Evolutionary conservation across 2,797 vertebrate species (phyloP).

Genomic region (Onychomys leucogaster): DNA sequence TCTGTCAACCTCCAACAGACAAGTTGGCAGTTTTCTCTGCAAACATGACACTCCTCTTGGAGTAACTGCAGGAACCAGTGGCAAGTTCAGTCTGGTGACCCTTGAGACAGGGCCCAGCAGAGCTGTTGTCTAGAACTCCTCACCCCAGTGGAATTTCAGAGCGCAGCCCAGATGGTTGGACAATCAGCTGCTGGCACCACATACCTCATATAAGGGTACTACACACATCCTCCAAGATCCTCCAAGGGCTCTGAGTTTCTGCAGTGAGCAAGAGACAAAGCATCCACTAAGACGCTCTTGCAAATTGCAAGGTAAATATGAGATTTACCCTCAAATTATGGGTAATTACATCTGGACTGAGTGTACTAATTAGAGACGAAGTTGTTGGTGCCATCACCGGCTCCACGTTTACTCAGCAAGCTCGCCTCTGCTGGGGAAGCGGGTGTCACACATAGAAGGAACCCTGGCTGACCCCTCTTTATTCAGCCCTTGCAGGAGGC

Average conservation of each 20-base stretch:
- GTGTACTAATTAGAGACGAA: background rate
- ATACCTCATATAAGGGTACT: background rate
- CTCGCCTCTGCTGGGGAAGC: background rate
- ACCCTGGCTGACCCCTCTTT: background rate
- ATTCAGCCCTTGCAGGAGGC: background rate
- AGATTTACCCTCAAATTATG: background rate
- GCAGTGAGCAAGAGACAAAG: fast-evolving
- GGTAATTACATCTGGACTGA: background rate
- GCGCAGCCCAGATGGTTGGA: background rate
- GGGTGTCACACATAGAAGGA: background rate
- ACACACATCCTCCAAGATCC: background rate
- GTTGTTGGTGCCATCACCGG: background rate
- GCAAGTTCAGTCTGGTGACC: background rate
- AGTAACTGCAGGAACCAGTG: background rate
- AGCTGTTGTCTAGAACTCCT: background rate
- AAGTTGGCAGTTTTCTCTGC: background rate
- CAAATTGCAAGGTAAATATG: background rate
- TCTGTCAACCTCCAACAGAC: background rate
- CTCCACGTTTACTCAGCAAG: background rate
- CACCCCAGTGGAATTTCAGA: background rate
- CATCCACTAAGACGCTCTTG: background rate
- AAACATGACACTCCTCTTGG: background rate
- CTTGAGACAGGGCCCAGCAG: background rate
- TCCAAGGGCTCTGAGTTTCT: background rate
- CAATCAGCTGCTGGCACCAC: fast-evolving